Base-by-base conservation (phyloP, 2,113 vertebrate species). In the Hystrix cristata region DNA sequence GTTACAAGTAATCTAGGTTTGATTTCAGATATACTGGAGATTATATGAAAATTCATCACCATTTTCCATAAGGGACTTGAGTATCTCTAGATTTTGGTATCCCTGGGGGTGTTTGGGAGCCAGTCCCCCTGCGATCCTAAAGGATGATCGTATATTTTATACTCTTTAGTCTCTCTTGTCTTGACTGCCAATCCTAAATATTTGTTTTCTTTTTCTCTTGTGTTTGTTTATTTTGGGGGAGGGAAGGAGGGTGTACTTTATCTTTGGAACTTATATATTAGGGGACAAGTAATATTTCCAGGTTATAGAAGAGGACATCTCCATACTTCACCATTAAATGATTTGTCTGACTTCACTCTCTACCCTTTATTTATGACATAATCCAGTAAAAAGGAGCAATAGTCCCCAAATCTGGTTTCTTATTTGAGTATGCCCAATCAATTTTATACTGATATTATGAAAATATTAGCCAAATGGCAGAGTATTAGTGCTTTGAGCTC, bases 401-500 rank as follows among this genome's bases (percentile, higher is more conserved):
- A 67, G 21, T 80, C 90, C 10, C 16, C 29, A 38, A 7, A 23
- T 46, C 71, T 92, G 14, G 4, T 74, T 92, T 92, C 71, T 89
- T 82, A 87, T 59, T 29, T 85, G 82, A 78, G 0, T 59, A 76
- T 78, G 46, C 15, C 71, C 25, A 76, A 38, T 23, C 1, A 48
- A 10, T 60, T 29, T 57, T 64, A 5, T 43, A 57, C 18, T 82
- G 55, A 59, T 74, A 1, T 43, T 43, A 48, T 14, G 27, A 76
- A 51, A 31, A 55, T 71, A 76, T 69, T 94, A 69, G 31, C 10
- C 23, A 64, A 94, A 55, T 82, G 38, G 14, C 38, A 81, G 57
- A 84, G 38, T 90, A 62, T 65, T 55, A 51, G 78, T 85, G 18
- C 10, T 91, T 95, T 96, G 69, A 83, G 7, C 21, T 95, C 67